Conservation (phyloP, 2,888 invertebrate genomes). For the Melanostoma mellinum region DNA sequence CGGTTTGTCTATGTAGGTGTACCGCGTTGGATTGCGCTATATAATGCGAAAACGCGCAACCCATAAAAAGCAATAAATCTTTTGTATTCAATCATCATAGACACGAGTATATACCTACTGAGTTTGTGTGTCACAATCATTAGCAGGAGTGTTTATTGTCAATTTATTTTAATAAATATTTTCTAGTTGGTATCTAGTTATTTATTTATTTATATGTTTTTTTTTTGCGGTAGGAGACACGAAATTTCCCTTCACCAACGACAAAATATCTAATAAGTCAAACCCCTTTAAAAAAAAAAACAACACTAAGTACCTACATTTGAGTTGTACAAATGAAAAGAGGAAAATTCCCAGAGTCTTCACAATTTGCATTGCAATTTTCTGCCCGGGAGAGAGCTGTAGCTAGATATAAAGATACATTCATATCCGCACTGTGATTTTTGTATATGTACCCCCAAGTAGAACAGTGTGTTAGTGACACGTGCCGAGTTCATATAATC, state of each 20-base stretch:
- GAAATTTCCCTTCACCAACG: not conserved
- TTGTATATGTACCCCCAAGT: constrained; percentile 2
- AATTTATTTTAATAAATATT: not conserved
- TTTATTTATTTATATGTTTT: not conserved
- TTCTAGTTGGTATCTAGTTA: not conserved
- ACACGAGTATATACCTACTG: not conserved
- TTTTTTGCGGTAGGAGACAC: not conserved
- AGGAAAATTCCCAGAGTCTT: constrained; percentile 62
- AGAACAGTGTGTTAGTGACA: constrained; percentile 46
- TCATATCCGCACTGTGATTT: constrained; percentile 6
- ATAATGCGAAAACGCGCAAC: constrained; percentile 1
- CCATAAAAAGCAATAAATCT: constrained; percentile 46
- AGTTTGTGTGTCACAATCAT: too few species aligned
- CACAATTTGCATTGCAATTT: constrained; percentile 48
- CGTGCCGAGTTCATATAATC: constrained; percentile 62
- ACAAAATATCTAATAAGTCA: not conserved
- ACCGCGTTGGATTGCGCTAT: constrained; percentile 2
- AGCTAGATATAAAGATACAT: constrained; percentile 46
- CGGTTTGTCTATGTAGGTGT: not conserved
- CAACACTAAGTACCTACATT: not conserved
- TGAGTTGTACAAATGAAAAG: constrained; percentile 7
- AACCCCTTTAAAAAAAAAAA: not conserved
- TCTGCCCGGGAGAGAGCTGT: constrained; percentile 63
- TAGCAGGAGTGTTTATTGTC: too few species aligned
- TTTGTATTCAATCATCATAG: constrained; percentile 32